These are phyloP conservation scores for Leptopilina syphax DNA, from an alignment of 2,888 invertebrate genomes.

Conservation along the genomic window DNA sequence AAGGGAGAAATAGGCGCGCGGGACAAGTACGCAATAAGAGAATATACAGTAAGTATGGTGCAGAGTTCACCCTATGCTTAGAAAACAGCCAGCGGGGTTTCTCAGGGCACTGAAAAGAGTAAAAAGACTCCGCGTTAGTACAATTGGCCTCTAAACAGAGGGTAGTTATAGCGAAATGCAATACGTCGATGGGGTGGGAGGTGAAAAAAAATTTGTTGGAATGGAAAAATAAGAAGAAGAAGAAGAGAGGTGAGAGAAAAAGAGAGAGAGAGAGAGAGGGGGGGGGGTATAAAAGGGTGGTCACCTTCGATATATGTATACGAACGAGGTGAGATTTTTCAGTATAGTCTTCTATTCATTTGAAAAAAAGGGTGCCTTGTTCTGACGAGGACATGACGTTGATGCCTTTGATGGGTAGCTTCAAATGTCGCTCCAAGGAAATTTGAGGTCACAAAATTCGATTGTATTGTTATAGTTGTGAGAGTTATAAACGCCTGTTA, in stretches of 20 bases:
- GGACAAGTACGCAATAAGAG: constrained; percentile 53
- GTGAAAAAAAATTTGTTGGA: constrained; percentile 48
- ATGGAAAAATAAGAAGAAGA: not conserved
- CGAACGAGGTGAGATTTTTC: constrained; percentile 61
- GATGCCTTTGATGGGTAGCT: constrained; percentile 65
- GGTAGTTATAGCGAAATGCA: constrained; percentile 70
- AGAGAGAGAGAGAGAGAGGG: no score
- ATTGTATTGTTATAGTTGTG: constrained; percentile 27
- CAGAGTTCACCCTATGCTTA: constrained; percentile 61
- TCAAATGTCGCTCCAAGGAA: constrained; percentile 63
- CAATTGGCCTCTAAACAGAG: constrained; percentile 72
- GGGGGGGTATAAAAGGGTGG: constrained; percentile 63
- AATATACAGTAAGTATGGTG: constrained; percentile 52
- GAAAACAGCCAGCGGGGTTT: constrained; percentile 68
- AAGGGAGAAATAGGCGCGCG: constrained; percentile 52
- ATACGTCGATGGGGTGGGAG: constrained; percentile 58
- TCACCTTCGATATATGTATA: constrained; percentile 60
- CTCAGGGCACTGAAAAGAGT: constrained; percentile 62
- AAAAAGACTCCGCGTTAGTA: constrained; percentile 65
- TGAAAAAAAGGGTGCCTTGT: constrained; percentile 56
- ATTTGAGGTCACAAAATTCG: constrained; percentile 64
- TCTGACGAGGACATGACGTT: constrained; percentile 71
- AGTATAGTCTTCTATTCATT: constrained; percentile 56
- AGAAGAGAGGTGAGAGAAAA: constrained; percentile 47
- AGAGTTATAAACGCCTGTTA: constrained; percentile 44